Evolutionary conservation across 2,888 invertebrate genomes (phyloP), one percentile per base, ranked within the genome.

Genomic region (Galeopsomyia nigrocyanea): DNA sequence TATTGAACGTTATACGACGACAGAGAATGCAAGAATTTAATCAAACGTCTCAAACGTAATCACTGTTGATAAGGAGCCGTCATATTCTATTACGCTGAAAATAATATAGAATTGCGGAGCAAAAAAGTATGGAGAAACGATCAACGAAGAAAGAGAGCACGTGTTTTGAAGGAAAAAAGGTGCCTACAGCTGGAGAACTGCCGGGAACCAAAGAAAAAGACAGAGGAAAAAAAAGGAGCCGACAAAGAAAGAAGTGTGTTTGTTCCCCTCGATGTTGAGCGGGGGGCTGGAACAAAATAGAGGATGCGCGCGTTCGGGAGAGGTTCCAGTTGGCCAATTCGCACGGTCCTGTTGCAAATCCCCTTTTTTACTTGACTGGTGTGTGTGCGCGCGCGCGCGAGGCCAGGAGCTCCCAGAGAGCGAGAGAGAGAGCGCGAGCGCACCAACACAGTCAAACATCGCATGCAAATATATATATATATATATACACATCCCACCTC

Each of bases 301-400:
- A 39, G 13, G 39, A 39, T 39, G 39, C 39, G 39, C 26, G 66
- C 6, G n/a, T 39, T 26, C 47, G 31, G 13, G 13, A 39, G 57
- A 63, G 69, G 39, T 49, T 57, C 57, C 46, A 61, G 68, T 68
- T 47, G 68, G 46, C 61, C 14, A 68, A 68, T 68, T 68, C 68
- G 68, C 68, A 68, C 68, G 70, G 64, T 64, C 53, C 58, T 58
- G 56, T n/a, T 19, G 51, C 58, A 13, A 7, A 39, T 39, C 39
- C 39, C 39, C 39, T 39, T 39, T 31, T 49, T 21, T 31, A n/a
- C 50, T 51, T 7, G 14, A 39, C 39, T 39, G 5, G 5, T 39
- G 39, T 39, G 39, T 39, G 13, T 39, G 7, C 7, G 39, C 3
- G 31, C 7, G 6, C 19, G 47, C 50, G 55, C 61, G 49, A 39